phyloP scores from a whole-genome alignment of 2,797 vertebrate genomes.

The Intellagama lesueurii region DNA sequence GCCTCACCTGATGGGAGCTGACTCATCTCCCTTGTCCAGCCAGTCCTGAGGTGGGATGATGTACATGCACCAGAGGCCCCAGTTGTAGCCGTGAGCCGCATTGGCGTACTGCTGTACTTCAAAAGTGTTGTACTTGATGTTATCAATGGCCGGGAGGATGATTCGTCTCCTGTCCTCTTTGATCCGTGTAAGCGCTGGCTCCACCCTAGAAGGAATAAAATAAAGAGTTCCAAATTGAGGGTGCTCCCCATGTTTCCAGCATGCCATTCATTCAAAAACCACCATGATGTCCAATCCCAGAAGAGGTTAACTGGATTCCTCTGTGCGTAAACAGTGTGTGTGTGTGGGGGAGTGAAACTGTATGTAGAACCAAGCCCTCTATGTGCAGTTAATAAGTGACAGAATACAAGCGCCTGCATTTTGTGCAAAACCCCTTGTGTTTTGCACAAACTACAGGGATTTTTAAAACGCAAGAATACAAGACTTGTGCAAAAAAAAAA shows the following conservation, averaged over 20 bases:
- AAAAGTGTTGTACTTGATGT: conserved; percentile 97
- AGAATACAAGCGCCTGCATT: too few species aligned
- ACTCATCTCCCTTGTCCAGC: conserved; percentile 96
- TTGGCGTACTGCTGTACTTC: conserved; percentile 98
- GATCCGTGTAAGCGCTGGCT: conserved; percentile 91
- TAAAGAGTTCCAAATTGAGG: background rate
- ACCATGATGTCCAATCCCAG: too few species aligned
- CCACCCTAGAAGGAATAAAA: conserved; percentile 81
- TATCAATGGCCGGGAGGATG: conserved; percentile 95
- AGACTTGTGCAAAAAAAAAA: too few species aligned
- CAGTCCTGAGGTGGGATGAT: conserved; percentile 96
- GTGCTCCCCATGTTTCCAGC: background rate
- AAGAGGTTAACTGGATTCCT: too few species aligned
- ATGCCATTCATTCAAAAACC: background rate
- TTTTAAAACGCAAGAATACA: too few species aligned
- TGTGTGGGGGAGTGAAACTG: too few species aligned
- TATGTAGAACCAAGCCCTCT: too few species aligned
- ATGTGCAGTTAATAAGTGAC: too few species aligned
- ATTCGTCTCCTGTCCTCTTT: conserved; percentile 92
- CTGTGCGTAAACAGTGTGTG: too few species aligned
- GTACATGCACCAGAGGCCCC: conserved; percentile 99
- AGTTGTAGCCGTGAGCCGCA: conserved; percentile 97
- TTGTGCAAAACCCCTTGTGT: too few species aligned
- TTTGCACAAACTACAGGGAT: too few species aligned
- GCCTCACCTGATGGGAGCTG: conserved; percentile 94